Conservation (phyloP, 2,113 vertebrate genomes). For the Gulo gulo region DNA sequence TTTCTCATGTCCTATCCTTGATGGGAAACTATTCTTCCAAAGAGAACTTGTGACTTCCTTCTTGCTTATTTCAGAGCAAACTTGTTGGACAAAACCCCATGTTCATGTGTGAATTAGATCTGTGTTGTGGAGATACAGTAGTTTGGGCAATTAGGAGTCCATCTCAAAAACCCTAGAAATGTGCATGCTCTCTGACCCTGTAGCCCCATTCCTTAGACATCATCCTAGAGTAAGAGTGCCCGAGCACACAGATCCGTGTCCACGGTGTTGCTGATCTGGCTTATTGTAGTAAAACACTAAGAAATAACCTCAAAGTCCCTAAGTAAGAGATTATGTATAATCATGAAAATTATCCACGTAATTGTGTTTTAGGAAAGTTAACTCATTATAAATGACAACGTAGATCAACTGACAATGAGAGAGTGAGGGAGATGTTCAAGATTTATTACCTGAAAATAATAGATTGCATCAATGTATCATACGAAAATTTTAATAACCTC, state of each 20-base stretch:
- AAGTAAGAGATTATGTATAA: not conserved
- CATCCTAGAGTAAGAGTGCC: not conserved
- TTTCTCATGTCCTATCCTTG: slow-evolving; percentile 11
- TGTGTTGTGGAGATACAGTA: not conserved
- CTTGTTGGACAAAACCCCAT: not conserved
- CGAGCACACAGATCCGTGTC: not conserved
- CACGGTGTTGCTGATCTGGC: not conserved
- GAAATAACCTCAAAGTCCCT: not conserved
- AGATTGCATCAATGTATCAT: not conserved
- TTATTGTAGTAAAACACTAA: not conserved
- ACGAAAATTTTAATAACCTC: not conserved
- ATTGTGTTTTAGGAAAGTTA: not conserved
- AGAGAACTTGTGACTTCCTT: not conserved
- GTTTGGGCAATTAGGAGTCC: not conserved
- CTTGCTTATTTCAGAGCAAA: not conserved
- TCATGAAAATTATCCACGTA: not conserved
- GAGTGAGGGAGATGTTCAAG: not conserved
- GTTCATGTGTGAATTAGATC: not conserved
- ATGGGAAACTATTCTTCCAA: not conserved
- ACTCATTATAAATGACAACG: not conserved
- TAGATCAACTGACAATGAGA: not conserved
- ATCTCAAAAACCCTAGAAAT: not conserved
- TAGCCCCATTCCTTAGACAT: not conserved
- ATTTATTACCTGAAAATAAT: not conserved
- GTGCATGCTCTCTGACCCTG: not conserved